phyloP scores from a whole-genome alignment of 1,140 invertebrate genomes.

The Argopecten irradians region DNA sequence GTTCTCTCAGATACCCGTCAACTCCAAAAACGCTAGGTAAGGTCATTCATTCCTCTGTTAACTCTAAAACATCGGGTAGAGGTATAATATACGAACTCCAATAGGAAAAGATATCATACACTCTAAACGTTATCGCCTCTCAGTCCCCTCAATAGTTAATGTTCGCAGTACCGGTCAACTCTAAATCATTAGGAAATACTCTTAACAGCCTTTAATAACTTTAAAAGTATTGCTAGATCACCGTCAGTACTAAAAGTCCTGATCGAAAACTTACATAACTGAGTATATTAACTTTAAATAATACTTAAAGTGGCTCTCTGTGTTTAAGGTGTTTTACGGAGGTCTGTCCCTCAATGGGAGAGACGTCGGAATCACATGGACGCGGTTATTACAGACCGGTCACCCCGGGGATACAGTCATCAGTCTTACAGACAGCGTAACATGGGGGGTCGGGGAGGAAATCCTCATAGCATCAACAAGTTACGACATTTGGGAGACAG shows the following conservation, averaged over 20 bases:
- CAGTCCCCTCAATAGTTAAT: too few species aligned
- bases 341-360: slow-evolving; percentile 72
- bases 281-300: too few species aligned
- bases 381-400: slow-evolving; percentile 63
- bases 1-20: background rate
- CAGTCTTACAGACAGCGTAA: slow-evolving; percentile 58
- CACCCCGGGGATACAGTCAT: slow-evolving; percentile 61
- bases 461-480: slow-evolving; percentile 73
- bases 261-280: background rate
- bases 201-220: too few species aligned
- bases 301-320: slow-evolving; percentile 26
- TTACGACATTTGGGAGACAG: slow-evolving; percentile 67
- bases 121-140: too few species aligned
- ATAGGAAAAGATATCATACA: too few species aligned
- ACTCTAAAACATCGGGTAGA: too few species aligned
- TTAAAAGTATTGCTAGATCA: background rate
- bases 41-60: too few species aligned
- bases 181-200: too few species aligned
- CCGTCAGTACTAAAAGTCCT: background rate
- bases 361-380: slow-evolving; percentile 63
- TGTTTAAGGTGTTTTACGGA: slow-evolving; percentile 70
- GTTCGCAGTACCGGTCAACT: too few species aligned
- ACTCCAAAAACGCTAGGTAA: background rate
- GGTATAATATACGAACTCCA: too few species aligned
- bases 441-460: slow-evolving; percentile 69